phyloP scores from a whole-genome alignment of 2,797 vertebrate species.

The Falco berigora region DNA sequence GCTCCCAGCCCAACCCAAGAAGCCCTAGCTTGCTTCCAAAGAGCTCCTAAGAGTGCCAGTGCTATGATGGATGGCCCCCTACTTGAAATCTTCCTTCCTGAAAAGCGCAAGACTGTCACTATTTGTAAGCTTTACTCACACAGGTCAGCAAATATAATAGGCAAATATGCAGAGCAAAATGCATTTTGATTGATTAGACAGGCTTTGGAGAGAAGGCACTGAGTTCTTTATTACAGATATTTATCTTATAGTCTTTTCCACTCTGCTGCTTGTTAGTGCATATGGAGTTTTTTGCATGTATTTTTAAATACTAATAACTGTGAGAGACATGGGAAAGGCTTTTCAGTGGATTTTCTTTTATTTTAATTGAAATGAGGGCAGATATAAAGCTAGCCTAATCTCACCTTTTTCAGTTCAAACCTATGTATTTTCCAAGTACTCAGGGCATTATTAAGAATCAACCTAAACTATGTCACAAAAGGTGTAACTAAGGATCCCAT shows the following conservation, averaged over 20 bases:
- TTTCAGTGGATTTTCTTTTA: background rate
- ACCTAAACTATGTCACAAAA: background rate
- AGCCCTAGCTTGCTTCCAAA: background rate
- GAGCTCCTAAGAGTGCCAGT: background rate
- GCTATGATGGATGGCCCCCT: background rate
- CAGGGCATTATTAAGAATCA: background rate
- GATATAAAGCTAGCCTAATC: background rate
- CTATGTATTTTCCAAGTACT: background rate
- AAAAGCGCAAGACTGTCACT: background rate
- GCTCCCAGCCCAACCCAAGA: background rate
- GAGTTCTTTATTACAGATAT: slow-evolving; percentile 1
- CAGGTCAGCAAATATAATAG: slow-evolving; percentile 36
- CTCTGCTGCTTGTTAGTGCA: background rate
- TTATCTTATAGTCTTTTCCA: slow-evolving; percentile 5
- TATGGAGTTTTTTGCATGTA: background rate
- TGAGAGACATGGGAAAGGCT: background rate
- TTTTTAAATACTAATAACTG: background rate
- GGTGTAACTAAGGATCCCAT: background rate
- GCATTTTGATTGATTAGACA: slow-evolving; percentile 13
- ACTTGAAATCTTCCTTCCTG: background rate
- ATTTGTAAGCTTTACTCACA: background rate
- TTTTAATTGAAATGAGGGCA: background rate
- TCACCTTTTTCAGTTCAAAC: background rate
- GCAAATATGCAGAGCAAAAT: slow-evolving; percentile 29
- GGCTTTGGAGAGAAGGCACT: background rate